Evolutionary conservation across 2,113 vertebrate species (phyloP), one percentile per base, ranked within the genome.

Genomic region (Chaetorhynchus papuensis): DNA sequence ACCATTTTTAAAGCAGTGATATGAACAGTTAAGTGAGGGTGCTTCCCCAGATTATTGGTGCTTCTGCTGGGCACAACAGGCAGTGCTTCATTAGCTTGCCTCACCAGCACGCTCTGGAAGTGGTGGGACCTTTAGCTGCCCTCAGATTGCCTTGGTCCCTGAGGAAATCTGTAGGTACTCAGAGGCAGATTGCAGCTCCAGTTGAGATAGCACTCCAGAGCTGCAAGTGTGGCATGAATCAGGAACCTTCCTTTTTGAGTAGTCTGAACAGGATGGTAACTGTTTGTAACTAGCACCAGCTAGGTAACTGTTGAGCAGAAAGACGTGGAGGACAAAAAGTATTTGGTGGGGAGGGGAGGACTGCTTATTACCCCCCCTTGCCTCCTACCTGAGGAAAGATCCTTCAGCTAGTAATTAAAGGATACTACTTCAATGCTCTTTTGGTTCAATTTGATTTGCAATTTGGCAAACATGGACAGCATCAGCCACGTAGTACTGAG

Each of bases 311-410:
- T 37, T 53, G 65, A 75, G 60, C 30, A 37, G 35, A 53, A 64
- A 54, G 41, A 56, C 0, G 7, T 17, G 11, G 24, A 28, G 77
- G 35, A 80, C 53, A 30, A 37, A 56, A 80, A 60, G 33, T n/a
- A 17, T 15, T 21, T 16, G 18, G 6, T 7, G 17, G 26, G 31
- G 30, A 21, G 53, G 35, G n/a, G 11, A 61, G 28, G 15, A 12
- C 33, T 90, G 27, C 12, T 82, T 75, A 10, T 70, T 75, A n/a
- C 18, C 33, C 1, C 9, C 2, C 1, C 18, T n/a, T 0, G 0
- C 7, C 20, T 71, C 21, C 53, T 54, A 17, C 59, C 24, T 56
- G 50, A 78, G 42, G 39, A 89, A 39, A 9, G n/a, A 37, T 56
- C 77, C n/a, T 26, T 86, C 54, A 76, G 49, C 7, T 64, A 12